Evolutionary conservation across 2,113 vertebrate genomes (phyloP).

Genomic region (Epinephelus moara): DNA sequence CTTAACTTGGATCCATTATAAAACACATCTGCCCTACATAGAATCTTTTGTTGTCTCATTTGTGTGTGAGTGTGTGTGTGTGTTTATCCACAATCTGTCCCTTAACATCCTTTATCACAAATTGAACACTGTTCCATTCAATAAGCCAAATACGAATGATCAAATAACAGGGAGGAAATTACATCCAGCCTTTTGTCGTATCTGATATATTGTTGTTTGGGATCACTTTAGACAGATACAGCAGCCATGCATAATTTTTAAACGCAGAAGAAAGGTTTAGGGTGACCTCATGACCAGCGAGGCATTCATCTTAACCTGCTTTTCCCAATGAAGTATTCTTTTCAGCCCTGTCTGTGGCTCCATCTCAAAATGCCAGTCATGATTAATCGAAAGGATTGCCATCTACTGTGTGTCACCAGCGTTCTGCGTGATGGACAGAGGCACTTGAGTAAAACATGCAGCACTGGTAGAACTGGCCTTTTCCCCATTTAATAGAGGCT

Average conservation of each 20-base stretch:
- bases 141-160: slow-evolving; percentile 67
- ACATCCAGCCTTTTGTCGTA: slow-evolving; percentile 64
- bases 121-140: slow-evolving; percentile 67
- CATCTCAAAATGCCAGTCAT: slow-evolving; percentile 74
- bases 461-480: slow-evolving; percentile 66
- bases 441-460: slow-evolving; percentile 72
- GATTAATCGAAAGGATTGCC: slow-evolving; percentile 78
- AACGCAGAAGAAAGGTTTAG: slow-evolving; percentile 42
- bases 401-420: slow-evolving; percentile 75
- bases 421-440: slow-evolving; percentile 77
- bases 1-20: slow-evolving; percentile 55
- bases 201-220: slow-evolving; percentile 73
- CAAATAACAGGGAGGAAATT: slow-evolving; percentile 76
- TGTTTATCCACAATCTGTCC: slow-evolving; percentile 31
- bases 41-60: slow-evolving; percentile 28
- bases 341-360: slow-evolving; percentile 57
- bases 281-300: slow-evolving; percentile 38
- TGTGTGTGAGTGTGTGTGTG: slow-evolving; percentile 22
- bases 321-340: slow-evolving; percentile 49
- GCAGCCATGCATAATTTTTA: slow-evolving; percentile 31
- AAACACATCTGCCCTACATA: slow-evolving; percentile 61
- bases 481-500: slow-evolving; percentile 80
- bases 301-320: slow-evolving; percentile 56
- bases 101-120: slow-evolving; percentile 62
- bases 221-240: slow-evolving; percentile 58